Evolutionary conservation across 2,113 vertebrate genomes (phyloP), one percentile per base, ranked within the genome.

Genomic region (Todiramphus chloris): DNA sequence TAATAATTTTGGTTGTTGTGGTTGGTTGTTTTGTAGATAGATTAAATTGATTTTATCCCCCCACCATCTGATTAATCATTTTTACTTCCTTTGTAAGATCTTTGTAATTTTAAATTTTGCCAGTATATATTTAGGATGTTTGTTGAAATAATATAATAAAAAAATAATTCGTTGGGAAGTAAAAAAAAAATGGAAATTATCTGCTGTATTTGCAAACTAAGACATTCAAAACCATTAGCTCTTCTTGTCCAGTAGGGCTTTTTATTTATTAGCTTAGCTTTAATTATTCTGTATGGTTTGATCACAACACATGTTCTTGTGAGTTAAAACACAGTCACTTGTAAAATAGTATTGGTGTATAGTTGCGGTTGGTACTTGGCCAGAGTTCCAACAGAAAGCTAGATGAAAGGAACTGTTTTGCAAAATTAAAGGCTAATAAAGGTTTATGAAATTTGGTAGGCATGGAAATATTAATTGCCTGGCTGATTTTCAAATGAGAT

Each of bases 371-470:
- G 59, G 28, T 79, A 30, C 62, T 93, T 96, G 92, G 88, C 79
- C 68, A 44, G 60, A 93, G 63, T 94, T 93, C 79, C 79, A 87
- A 82, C 44, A 63, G 37, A 68, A 83, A 48, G 41, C 76, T 70
- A 83, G 68, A 92, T 96, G 86, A 95, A 94, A 96, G 88, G 68
- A 80, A 51, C 70, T 80, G 39, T 76, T 44, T 88, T 86, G 43
- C 86, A 82, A 96, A 94, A 96, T 89, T 81, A 89, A 93, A 95
- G 60, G 60, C 83, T 96, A 81, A 48, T 72, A 81, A 88, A 56
- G n/a, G 70, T 88, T 90, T 70, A n/a, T 72, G 73, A 63, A 90
- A 80, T 62, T 88, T 81, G 28, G 41, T 81, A 83, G 64, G 43
- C 48, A 83, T 70, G 76, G 64, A 35, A 92, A 76, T 90, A 87